Evolutionary conservation across 2,113 vertebrate genomes (phyloP).

Genomic region (Pelusios castaneus): DNA sequence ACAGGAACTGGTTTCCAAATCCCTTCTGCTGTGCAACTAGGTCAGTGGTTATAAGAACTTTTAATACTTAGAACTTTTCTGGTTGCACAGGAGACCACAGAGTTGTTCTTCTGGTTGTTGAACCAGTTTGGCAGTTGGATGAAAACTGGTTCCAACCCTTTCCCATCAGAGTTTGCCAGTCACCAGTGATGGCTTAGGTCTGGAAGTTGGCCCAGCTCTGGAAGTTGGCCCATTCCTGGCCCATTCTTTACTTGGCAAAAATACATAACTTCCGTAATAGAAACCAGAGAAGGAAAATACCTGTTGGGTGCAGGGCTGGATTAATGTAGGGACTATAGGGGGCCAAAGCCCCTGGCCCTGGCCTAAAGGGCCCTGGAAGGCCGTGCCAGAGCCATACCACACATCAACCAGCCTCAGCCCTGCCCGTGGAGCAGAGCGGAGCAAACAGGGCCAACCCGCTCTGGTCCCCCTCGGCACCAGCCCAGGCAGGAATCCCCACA

Average conservation of each 20-base stretch:
- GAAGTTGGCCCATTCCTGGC: accelerated
- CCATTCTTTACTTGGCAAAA: neutral
- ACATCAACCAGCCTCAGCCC: too few relatives aligned
- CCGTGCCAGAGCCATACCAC: too few relatives aligned
- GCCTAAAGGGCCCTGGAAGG: too few relatives aligned
- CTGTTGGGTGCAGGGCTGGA: neutral
- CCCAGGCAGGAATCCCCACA: too few relatives aligned
- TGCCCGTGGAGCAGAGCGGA: too few relatives aligned
- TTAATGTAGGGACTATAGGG: too few relatives aligned
- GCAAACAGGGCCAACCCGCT: too few relatives aligned
- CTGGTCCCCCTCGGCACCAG: too few relatives aligned
- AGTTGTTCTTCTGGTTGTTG: neutral
- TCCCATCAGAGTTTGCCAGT: accelerated
- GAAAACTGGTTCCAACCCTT: neutral
- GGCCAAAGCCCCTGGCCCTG: too few relatives aligned
- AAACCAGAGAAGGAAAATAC: neutral
- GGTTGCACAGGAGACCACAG: neutral
- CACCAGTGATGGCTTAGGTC: accelerated
- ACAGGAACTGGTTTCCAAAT: neutral
- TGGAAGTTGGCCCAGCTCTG: accelerated
- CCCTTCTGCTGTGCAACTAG: accelerated
- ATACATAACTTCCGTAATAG: neutral
- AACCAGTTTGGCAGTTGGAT: neutral
- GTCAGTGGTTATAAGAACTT: neutral
- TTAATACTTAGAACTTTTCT: accelerated